phyloP scores from a whole-genome alignment of 1,140 invertebrate genomes.

The Drosophila pseudoananassae region DNA sequence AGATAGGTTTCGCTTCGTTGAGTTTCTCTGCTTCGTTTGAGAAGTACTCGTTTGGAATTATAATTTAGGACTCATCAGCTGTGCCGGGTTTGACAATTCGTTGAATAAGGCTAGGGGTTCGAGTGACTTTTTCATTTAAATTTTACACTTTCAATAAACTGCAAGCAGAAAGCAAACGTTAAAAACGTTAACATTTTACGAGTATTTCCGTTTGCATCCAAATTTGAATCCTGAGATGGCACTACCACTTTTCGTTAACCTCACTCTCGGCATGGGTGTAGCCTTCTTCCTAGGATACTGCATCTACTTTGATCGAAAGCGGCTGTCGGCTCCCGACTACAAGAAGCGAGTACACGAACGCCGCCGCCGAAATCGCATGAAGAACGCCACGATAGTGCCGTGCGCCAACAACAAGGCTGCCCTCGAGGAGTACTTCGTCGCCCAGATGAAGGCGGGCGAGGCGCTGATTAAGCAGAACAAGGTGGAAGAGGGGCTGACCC shows the following conservation, averaged over 20 bases:
- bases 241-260: neutral
- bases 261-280: neutral
- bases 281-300: conserved; percentile 8
- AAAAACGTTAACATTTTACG: neutral
- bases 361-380: conserved; percentile 1
- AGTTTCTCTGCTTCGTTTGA: too few relatives aligned
- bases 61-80: too few relatives aligned
- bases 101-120: too few relatives aligned
- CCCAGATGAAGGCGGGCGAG: conserved; percentile 1
- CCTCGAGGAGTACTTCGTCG: neutral
- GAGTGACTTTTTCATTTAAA: too few relatives aligned
- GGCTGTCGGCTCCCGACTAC: conserved; percentile 9
- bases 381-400: neutral
- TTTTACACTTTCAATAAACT: neutral
- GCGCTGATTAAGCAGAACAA: neutral
- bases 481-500: neutral
- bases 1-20: too few relatives aligned
- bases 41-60: too few relatives aligned
- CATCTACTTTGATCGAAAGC: conserved; percentile 17
- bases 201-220: neutral
- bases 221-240: conserved; percentile 8
- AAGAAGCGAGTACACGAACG: conserved; percentile 11
- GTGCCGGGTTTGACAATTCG: too few relatives aligned
- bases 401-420: neutral
- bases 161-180: too few relatives aligned